A percentile compares a stretch with the other conserved stretches of the same genome.
These are phyloP conservation scores for Cephus cinctus DNA, from an alignment of 1,140 invertebrate genomes.

Conservation along the genomic window DNA sequence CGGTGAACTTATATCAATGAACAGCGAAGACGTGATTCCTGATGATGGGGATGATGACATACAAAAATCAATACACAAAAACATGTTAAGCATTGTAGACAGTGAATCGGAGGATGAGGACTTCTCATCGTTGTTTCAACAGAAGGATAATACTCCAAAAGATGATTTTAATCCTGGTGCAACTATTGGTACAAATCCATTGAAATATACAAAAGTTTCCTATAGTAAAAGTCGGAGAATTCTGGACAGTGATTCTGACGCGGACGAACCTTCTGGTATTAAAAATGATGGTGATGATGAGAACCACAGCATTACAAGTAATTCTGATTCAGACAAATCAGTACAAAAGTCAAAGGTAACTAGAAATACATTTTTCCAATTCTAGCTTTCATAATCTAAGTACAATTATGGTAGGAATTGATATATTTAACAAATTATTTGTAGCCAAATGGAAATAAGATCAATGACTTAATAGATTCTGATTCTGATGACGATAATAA, in stretches of 20 bases:
- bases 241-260: slow-evolving; percentile 26
- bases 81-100: slow-evolving; percentile 7
- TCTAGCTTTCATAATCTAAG: background rate
- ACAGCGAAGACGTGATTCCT: too few species aligned
- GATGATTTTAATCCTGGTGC: background rate
- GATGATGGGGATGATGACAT: background rate
- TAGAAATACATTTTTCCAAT: background rate
- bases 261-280: too few species aligned
- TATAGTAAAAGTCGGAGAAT: slow-evolving; percentile 2
- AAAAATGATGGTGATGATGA: background rate
- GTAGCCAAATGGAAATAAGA: background rate
- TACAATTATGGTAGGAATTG: background rate
- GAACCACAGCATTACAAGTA: background rate
- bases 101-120: slow-evolving; percentile 25
- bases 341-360: background rate
- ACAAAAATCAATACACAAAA: slow-evolving; percentile 6
- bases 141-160: background rate
- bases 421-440: background rate
- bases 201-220: slow-evolving; percentile 6
- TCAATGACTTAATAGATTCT: slow-evolving; percentile 16
- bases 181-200: background rate
- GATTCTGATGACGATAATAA: slow-evolving; percentile 15
- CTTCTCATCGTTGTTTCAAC: background rate
- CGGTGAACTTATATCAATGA: too few species aligned
- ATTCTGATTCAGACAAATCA: background rate